Evolutionary conservation across 1,140 invertebrate genomes (phyloP), one percentile per base, ranked within the genome.

Genomic region (Melipona quadrifasciata): DNA sequence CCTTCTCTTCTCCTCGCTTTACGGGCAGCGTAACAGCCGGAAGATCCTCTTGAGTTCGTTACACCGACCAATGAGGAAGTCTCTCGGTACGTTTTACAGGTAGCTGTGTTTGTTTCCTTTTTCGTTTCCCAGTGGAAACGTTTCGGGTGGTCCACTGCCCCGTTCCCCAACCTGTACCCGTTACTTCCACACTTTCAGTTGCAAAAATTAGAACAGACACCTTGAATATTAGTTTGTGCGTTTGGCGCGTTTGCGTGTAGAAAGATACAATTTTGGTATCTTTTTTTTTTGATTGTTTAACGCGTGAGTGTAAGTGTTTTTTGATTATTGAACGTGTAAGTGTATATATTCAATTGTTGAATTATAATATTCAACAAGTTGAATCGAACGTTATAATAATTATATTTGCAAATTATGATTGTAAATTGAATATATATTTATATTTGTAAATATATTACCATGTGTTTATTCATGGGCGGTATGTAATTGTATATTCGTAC

Each of bases 131-230:
- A 58, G 0, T 2, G 19, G 2, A 51, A 34, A 47, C 58, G 72
- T 90, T 89, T 81, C 86, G 82, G 86, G 80, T 86, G 86, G 84
- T 78, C 72, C 82, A 81, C 5, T 75, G 58, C 1, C 12, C 53
- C 39, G 24, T 58, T 21, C 57, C 5, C 39, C 39, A 6, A 80
- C 19, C 21, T 2, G 0, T 24, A 4, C 19, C 0, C 14, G 68
- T 14, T 47, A 11, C 39, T 8, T 79, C 47, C 17, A 11, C 19
- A 14, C 11, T 75, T 55, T 53, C 39, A 8, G 39, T 47, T 0
- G 39, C 27, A 0, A n/a, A 21, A 82, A 82, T 27, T 82, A n/a
- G 72, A 47, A 39, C 51, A 82, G n/a, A 47, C 19, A 14, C 12
- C 11, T n/a, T 12, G 24, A 11, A 61, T 61, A 31, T 31, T 31